These are phyloP conservation scores for Phalacrocorax pelagicus DNA, from an alignment of 2,113 vertebrate genomes.

Conservation along the genomic window DNA sequence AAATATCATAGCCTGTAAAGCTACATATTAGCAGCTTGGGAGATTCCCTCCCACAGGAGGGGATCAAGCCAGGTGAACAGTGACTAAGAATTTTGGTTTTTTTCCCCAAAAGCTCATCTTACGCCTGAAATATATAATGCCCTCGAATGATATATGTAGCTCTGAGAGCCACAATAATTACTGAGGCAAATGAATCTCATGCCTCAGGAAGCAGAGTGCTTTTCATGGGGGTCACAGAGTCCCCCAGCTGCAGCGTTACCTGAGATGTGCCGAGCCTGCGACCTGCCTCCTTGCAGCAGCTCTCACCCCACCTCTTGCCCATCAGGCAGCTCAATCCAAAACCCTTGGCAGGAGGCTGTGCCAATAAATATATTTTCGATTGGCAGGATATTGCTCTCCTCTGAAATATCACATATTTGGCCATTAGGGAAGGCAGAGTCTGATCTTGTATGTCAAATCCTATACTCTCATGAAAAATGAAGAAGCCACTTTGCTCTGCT, in stretches of 20 bases:
- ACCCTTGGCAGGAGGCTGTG: background rate
- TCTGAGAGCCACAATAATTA: background rate
- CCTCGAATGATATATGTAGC: background rate
- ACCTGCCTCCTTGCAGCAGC: fast-evolving
- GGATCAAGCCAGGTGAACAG: background rate
- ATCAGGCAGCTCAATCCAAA: constrained; percentile 17
- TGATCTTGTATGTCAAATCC: constrained; percentile 42
- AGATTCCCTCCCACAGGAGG: background rate
- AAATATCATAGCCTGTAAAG: background rate
- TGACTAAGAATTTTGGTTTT: background rate
- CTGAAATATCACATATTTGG: constrained; percentile 58
- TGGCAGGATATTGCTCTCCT: constrained; percentile 41
- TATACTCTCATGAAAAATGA: constrained; percentile 44
- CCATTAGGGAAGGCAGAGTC: constrained; percentile 40
- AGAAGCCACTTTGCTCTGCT: background rate
- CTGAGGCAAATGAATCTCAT: background rate
- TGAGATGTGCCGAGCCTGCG: background rate
- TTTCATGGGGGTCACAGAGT: background rate
- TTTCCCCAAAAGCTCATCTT: background rate
- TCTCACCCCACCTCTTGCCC: background rate
- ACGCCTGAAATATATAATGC: background rate
- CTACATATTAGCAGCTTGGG: background rate
- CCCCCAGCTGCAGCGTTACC: background rate
- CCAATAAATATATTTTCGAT: constrained; percentile 51
- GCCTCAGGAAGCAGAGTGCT: background rate